Base-by-base conservation (phyloP, 2,113 vertebrate species). In the Canis aureus region DNA sequence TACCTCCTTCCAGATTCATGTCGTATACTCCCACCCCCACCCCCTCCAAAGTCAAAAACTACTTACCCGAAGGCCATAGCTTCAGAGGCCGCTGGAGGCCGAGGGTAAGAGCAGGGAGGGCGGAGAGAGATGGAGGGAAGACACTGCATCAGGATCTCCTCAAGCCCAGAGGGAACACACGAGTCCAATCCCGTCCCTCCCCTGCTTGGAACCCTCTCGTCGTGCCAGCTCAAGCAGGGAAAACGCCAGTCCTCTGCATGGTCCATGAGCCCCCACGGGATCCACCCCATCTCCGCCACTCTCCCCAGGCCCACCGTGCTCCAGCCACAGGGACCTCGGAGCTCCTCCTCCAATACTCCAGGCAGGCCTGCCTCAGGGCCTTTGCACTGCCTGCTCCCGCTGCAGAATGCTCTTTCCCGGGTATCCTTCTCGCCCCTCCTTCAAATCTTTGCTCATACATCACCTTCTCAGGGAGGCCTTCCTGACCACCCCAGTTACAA, bases 41-140 rank as follows among this genome's bases (percentile, higher is more conserved):
- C n/a, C 74, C 81, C n/a, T 79, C 81, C 89, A 79, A 71, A 69
- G 38, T 51, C 76, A 73, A 59, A 59, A 88, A 73, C 15, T 83
- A 97, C 98, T 98, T 84, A 98, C 98, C 96, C 83, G 92, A 19
- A 98, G 84, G 64, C 35, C n/a, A 29, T 97, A 98, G 90, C 98
- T 98, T 98, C 98, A 98, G 96, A 98, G 96, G 83, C 97, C 97
- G n/a, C 98, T 98, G 91, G 71, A 96, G 29, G 35, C 67, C 38
- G 5, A 51, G 66, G 32, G 66, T 16, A n/a, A 69, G 66, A 69
- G 32, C 7, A 69, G 51, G 51, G 29, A 79, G 17, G 71, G 16
- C 6, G 49, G 87, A 94, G 67, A 92, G 35, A 88, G 49, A 49
- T 1, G 71, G 69, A 73, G 35, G 25, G 49, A 43, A 83, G 53